Base-by-base conservation (phyloP, 2,888 invertebrate genomes). In the Anoplius nigerrimus region DNA sequence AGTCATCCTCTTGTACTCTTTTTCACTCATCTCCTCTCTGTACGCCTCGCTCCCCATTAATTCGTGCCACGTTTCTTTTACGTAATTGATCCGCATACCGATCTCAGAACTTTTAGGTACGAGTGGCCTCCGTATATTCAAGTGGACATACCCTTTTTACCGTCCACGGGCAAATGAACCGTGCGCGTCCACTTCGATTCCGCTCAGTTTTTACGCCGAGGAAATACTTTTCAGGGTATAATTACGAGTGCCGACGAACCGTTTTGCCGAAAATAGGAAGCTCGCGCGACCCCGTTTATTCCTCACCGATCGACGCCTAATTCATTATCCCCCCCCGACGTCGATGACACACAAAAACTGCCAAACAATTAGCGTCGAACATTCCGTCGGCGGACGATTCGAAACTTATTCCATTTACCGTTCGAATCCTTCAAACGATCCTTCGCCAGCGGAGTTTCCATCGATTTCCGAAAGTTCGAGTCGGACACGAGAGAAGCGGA, bases 81-180 rank as follows among this genome's bases (percentile, higher is more conserved):
- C 59, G 69, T 71, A 79, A 78, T 79, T 72, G 74, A 74, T 69
- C 74, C 69, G 56, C 76, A 68, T 75, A 69, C 72, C 72, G 66
- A 66, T 66, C 72, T 70, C 58, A 76, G 76, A 79, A 76, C 76
- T 76, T 78, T 78, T 74, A 78, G 69, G 65, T 71, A 76, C 75
- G 74, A 78, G 71, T 71, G 74, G 65, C 66, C 58, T 57, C 61
- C 52, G 70, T 45, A 63, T 67, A 74, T 74, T 75, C 71, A 64
- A 78, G 71, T 69, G 76, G 66, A 68, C 63, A 61, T 63, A 8
- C 18, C 57, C 71, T 71, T 78, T 74, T 73, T 74, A 59, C 61
- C 20, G 16, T 21, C 42, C 56, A 8, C 48, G 42, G n/a, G 27
- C 45, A 65, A 72, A 66, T 62, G 70, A 58, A 54, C 48, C 65